phyloP scores from a whole-genome alignment of 2,888 invertebrate genomes.

The Silvanus unidentatus region DNA sequence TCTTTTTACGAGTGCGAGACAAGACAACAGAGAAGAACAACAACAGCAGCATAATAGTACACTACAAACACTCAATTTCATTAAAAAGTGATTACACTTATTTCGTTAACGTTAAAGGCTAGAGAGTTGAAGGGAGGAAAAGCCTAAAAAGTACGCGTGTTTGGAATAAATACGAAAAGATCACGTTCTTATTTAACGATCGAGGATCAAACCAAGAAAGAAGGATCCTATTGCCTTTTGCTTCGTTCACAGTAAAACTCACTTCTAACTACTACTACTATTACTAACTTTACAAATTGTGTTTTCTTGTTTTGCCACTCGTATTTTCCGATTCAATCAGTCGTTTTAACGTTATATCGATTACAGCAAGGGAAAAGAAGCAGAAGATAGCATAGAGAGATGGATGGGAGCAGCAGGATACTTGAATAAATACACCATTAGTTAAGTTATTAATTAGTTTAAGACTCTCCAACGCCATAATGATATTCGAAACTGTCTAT shows the following conservation, averaged over 20 bases:
- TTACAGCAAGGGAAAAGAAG: neutral
- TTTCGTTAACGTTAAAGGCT: slow-evolving; percentile 29
- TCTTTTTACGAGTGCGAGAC: no score
- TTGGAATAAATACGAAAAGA: slow-evolving; percentile 37
- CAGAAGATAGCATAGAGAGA: no score
- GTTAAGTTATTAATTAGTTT: no score
- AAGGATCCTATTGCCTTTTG: slow-evolving; percentile 30
- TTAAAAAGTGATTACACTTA: slow-evolving; percentile 40
- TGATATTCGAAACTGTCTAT: no score
- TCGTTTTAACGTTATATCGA: slow-evolving; percentile 13
- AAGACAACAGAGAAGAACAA: no score
- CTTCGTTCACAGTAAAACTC: slow-evolving; percentile 23
- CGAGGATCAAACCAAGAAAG: slow-evolving; percentile 32
- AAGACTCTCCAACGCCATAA: no score
- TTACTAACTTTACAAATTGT: slow-evolving; percentile 44
- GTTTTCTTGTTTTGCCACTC: slow-evolving; percentile 43
- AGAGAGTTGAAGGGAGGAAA: slow-evolving; percentile 20
- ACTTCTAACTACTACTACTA: slow-evolving; percentile 22
- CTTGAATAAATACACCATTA: no score
- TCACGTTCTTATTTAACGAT: slow-evolving; percentile 45
- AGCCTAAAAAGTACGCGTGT: slow-evolving; percentile 31
- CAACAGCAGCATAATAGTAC: no score
- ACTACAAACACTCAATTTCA: slow-evolving; percentile 17
- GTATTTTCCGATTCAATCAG: slow-evolving; percentile 41
- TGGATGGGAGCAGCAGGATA: no score